These are phyloP conservation scores for Coleophora flavipennella DNA, from an alignment of 2,888 invertebrate genomes.

Conservation along the genomic window DNA sequence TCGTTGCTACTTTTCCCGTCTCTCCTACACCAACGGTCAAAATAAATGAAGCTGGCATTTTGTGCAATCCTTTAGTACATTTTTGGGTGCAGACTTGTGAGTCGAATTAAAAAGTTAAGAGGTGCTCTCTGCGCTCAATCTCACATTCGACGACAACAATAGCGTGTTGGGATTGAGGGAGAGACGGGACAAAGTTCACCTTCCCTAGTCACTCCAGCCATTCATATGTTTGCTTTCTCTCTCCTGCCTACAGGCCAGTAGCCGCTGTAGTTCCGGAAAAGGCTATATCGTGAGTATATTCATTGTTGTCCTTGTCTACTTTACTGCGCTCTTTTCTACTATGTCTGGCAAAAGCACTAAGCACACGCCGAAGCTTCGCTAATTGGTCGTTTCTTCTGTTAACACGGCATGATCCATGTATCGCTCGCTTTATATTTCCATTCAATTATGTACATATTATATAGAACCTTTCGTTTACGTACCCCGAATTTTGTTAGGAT, in stretches of 20 bases:
- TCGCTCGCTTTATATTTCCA: too few relatives aligned
- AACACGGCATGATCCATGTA: slow-evolving; percentile 8
- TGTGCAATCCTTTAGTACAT: slow-evolving; percentile 6
- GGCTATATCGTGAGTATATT: slow-evolving; percentile 93
- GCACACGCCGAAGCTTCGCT: slow-evolving; percentile 21
- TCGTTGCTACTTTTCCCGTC: slow-evolving; percentile 42
- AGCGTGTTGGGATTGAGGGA: slow-evolving; percentile 31
- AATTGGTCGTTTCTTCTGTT: slow-evolving; percentile 13
- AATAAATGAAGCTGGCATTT: neutral
- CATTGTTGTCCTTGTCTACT: slow-evolving; percentile 56
- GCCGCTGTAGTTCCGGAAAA: slow-evolving; percentile 93
- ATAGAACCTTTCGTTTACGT: slow-evolving; percentile 2
- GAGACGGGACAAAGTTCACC: slow-evolving; percentile 50
- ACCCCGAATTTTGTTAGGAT: slow-evolving; percentile 4
- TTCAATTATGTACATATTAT: neutral
- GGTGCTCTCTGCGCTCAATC: slow-evolving; percentile 15
- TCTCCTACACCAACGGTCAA: slow-evolving; percentile 22
- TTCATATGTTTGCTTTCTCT: slow-evolving; percentile 72
- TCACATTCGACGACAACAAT: slow-evolving; percentile 19
- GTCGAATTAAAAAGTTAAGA: slow-evolving; percentile 17
- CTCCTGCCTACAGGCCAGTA: slow-evolving; percentile 84
- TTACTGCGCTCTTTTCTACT: slow-evolving; percentile 31
- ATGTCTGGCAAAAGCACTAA: slow-evolving; percentile 29
- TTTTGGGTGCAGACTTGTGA: slow-evolving; percentile 13
- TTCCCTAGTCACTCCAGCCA: slow-evolving; percentile 58